Base-by-base conservation (phyloP, 2,113 vertebrate genomes). In the Sinocyclocheilus maitianheensis region DNA sequence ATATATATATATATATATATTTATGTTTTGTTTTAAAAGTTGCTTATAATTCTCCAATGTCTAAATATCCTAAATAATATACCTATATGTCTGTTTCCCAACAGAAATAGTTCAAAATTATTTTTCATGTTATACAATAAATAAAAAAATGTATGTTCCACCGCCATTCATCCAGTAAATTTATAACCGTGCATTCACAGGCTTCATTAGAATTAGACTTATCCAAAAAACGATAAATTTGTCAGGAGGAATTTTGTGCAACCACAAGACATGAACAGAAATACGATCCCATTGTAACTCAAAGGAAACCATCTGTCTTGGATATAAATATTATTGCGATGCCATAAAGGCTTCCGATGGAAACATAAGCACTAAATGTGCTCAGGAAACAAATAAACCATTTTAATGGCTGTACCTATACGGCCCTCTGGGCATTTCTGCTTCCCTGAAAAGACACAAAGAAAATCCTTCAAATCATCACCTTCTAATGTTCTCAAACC, bases 351-450 rank as follows among this genome's bases (percentile, higher is more conserved):
- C 87, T 78, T 85, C 84, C 84, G 87, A 88, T 88, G 87, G 84
- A 88, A 88, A 88, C 84, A 88, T 84, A 88, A 84, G 87, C 81
- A 86, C 51, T 40, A 20, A 84, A 77, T 86, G 77, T 84, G 84
- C 84, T 80, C 84, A 87, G 84, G 84, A 89, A 89, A 86, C 88
- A 89, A 89, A 89, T 89, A 83, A 87, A 87, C n/a, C 62, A 82
- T 77, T 83, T 81, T 89, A 84, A 84, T 84, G 76, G 79, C 63
- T 78, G 51, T 76, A 82, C 79, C 87, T 88, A 30, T 30, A 43
- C 5, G 72, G 78, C 84, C 87, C 79, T 55, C 74, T 51, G 72
- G 67, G 71, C 74, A 37, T 88, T 71, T 85, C 71, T 80, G 55
- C 40, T 81, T 22, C 79, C 46, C 67, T 86, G 82, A 76, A 69